These are phyloP conservation scores for Galerucella pusilla DNA, from an alignment of 2,888 invertebrate species.

Conservation along the genomic window DNA sequence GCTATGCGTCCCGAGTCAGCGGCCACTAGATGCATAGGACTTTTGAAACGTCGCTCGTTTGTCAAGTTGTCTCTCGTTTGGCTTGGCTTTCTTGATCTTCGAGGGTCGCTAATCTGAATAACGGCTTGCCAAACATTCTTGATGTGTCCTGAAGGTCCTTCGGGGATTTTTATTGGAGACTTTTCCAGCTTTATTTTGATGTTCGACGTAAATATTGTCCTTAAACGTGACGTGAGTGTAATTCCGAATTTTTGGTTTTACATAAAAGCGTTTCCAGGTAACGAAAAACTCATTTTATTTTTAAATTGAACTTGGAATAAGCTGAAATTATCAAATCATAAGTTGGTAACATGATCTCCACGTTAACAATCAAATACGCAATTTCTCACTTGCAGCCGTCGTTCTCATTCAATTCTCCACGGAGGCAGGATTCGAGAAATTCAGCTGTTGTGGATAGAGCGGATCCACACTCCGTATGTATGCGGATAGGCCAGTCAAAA, in stretches of 20 bases:
- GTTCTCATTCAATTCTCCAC: slow-evolving; percentile 26
- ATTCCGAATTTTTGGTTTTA: slow-evolving; percentile 27
- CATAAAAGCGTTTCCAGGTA: slow-evolving; percentile 5
- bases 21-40: slow-evolving; percentile 49
- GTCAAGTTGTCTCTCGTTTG: slow-evolving; percentile 47
- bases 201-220: slow-evolving; percentile 44
- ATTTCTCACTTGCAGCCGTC: slow-evolving; percentile 22
- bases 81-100: slow-evolving; percentile 44
- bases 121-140: slow-evolving; percentile 44
- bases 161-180: slow-evolving; percentile 47
- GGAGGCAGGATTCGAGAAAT: slow-evolving; percentile 28
- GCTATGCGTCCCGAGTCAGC: slow-evolving; percentile 49
- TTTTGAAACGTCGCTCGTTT: slow-evolving; percentile 48
- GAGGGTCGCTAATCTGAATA: slow-evolving; percentile 47
- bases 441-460: slow-evolving; percentile 14
- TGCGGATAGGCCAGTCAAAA: slow-evolving; percentile 8
- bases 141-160: slow-evolving; percentile 42
- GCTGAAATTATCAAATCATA: slow-evolving; percentile 21
- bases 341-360: slow-evolving; percentile 19
- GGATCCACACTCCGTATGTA: slow-evolving; percentile 3
- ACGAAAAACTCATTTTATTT: neutral
- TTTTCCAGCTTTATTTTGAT: slow-evolving; percentile 41
- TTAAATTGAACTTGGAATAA: neutral
- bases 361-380: slow-evolving; percentile 20
- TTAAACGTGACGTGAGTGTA: slow-evolving; percentile 39